phyloP scores from a whole-genome alignment of 2,797 vertebrate genomes.

The Podarcis lilfordi region DNA sequence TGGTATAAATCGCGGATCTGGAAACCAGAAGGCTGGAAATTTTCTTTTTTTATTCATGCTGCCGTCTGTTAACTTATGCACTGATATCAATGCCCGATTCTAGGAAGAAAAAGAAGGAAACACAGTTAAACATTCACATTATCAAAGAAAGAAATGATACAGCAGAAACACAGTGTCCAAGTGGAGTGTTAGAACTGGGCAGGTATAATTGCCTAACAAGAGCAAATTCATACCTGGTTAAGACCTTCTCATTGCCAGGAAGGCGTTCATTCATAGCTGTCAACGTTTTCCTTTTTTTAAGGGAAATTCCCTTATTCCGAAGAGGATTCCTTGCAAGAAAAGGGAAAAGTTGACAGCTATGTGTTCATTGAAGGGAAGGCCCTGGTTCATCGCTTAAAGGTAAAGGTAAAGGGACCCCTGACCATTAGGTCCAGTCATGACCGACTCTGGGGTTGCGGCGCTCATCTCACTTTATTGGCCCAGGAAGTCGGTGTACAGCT shows the following conservation, averaged over 20 bases:
- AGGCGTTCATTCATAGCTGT: background rate
- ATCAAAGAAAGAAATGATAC: background rate
- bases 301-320: too few species aligned
- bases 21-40: conserved; percentile 55
- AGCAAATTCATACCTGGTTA: background rate
- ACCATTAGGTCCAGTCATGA: too few species aligned
- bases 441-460: too few species aligned
- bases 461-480: too few species aligned
- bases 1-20: background rate
- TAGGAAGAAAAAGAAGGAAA: conserved; percentile 30
- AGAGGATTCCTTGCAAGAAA: too few species aligned
- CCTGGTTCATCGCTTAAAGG: too few species aligned
- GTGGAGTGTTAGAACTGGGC: background rate
- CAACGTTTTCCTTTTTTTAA: too few species aligned
- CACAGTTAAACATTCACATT: background rate
- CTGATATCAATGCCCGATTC: background rate
- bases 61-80: background rate
- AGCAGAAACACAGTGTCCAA: background rate
- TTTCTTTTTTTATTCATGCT: background rate
- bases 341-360: too few species aligned
- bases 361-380: too few species aligned
- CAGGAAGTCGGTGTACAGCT: too few species aligned
- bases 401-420: too few species aligned
- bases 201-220: background rate
- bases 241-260: background rate